phyloP scores from a whole-genome alignment of 2,888 invertebrate species.

The Pyralis farinalis region DNA sequence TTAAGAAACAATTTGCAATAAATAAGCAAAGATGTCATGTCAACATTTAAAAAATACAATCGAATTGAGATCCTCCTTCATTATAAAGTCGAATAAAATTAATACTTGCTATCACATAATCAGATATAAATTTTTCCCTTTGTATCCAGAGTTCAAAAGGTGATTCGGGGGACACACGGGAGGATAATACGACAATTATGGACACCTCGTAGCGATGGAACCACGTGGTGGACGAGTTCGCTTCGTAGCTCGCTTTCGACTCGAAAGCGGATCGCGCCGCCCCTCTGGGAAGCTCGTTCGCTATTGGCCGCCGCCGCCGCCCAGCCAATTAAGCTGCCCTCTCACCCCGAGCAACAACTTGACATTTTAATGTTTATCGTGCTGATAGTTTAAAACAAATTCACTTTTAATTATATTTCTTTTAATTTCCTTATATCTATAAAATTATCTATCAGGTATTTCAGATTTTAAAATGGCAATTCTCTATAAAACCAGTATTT shows the following conservation, averaged over 20 bases:
- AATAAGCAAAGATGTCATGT: no score
- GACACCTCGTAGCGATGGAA: constrained; percentile 10
- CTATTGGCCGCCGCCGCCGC: constrained; percentile 64
- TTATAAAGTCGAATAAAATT: no score
- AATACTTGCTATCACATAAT: no score
- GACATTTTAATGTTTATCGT: constrained; percentile 75
- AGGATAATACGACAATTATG: background rate
- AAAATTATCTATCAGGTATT: no score
- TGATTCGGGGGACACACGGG: background rate
- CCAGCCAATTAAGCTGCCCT: constrained; percentile 70
- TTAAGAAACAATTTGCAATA: no score
- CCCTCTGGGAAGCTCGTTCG: constrained; percentile 50
- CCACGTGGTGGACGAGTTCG: constrained; percentile 48
- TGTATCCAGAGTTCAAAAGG: background rate
- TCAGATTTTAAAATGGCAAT: no score
- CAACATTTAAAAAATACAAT: no score
- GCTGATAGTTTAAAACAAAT: constrained; percentile 35
- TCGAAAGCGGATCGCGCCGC: constrained; percentile 35
- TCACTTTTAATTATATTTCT: background rate
- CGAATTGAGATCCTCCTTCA: no score
- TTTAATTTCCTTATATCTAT: no score
- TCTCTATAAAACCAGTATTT: no score
- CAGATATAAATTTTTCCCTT: no score
- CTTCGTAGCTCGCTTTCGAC: constrained; percentile 66
- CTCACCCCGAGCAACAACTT: constrained; percentile 57